Evolutionary conservation across 2,888 invertebrate genomes (phyloP).

Genomic region (Caenorhabditis panamensis): DNA sequence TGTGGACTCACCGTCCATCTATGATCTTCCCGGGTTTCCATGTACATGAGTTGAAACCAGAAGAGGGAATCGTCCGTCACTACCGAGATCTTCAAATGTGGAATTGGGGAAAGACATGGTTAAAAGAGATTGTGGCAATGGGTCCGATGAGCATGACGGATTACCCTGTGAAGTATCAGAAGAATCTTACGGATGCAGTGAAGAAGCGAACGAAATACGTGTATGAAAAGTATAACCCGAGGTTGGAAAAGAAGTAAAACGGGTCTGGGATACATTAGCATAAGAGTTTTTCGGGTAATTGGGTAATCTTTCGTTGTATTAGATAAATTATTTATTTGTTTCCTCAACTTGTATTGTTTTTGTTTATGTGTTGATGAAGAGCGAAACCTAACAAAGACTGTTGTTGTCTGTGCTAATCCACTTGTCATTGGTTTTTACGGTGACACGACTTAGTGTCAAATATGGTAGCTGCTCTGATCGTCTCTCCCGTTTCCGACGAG

Average conservation of each 20-base stretch:
- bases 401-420: conserved; percentile 43
- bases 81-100: conserved; percentile 56
- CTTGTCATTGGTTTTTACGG: conserved; percentile 51
- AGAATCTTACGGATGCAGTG: conserved; percentile 38
- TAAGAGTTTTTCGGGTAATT: conserved; percentile 3
- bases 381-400: neutral
- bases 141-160: conserved; percentile 54
- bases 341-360: neutral
- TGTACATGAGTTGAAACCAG: conserved; percentile 27
- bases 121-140: conserved; percentile 44
- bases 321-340: neutral
- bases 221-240: conserved; percentile 46
- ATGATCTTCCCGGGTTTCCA: conserved; percentile 44
- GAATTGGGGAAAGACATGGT: conserved; percentile 61
- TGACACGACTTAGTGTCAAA: conserved; percentile 59
- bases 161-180: conserved; percentile 42
- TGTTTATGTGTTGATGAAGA: conserved; percentile 13
- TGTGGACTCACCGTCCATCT: conserved; percentile 50
- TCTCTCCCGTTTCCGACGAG: neutral
- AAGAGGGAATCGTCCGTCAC: conserved; percentile 57
- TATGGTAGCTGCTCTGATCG: conserved; percentile 18
- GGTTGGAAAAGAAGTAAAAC: conserved; percentile 9
- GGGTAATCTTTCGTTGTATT: conserved; percentile 15
- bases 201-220: conserved; percentile 52
- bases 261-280: neutral